Evolutionary conservation across 2,888 invertebrate species (phyloP).

Genomic region (Parapristionchus giblindavisi): DNA sequence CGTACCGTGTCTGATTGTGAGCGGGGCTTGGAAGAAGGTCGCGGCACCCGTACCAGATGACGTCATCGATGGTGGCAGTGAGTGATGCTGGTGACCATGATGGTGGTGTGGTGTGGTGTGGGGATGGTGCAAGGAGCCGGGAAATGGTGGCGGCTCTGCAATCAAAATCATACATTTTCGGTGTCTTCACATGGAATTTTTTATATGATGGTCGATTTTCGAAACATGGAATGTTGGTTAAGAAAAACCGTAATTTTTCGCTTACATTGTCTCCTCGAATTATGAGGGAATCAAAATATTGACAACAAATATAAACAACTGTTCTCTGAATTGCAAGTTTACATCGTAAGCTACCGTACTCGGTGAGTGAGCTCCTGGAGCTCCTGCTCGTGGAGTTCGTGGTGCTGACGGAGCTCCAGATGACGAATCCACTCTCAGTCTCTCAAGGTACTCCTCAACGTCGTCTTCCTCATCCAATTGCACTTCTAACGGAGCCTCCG

Average conservation of each 20-base stretch:
- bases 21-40: neutral
- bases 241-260: neutral
- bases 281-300: too few species aligned
- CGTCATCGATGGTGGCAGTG: neutral
- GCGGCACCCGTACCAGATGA: neutral
- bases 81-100: too few species aligned
- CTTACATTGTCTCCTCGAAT: too few species aligned
- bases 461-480: constrained; percentile 5
- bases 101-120: too few species aligned
- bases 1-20: too few species aligned
- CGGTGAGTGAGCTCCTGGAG: neutral
- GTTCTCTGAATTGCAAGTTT: neutral
- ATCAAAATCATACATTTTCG: neutral
- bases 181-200: too few species aligned
- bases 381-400: neutral
- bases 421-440: neutral
- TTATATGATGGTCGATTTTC: too few species aligned
- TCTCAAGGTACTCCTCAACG: constrained; percentile 15
- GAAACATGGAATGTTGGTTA: too few species aligned
- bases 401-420: neutral
- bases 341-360: neutral
- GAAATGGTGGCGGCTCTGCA: neutral
- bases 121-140: neutral
- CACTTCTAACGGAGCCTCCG: constrained; percentile 5
- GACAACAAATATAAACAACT: neutral